phyloP scores from a whole-genome alignment of 2,888 invertebrate genomes.

The Dynastes maya region DNA sequence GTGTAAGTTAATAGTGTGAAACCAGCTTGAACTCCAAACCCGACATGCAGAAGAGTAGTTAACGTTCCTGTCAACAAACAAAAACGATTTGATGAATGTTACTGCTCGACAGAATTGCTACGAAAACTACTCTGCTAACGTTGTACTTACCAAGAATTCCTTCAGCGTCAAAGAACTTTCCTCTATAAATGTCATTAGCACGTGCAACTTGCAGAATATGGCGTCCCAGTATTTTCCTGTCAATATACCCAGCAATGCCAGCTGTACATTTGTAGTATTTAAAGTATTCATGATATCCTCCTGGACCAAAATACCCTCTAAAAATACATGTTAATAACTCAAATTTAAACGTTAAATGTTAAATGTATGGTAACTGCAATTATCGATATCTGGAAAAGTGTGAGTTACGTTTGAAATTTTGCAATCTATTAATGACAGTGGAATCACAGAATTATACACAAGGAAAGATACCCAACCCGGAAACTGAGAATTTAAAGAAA shows the following conservation, averaged over 20 bases:
- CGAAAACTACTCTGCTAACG: not conserved
- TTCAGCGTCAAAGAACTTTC: conserved; percentile 90
- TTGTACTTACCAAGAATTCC: conserved; percentile 83
- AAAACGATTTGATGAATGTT: not conserved
- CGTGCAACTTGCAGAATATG: conserved; percentile 87
- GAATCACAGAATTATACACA: no score
- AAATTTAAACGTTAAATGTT: no score
- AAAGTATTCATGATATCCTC: conserved; percentile 85
- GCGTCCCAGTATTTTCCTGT: conserved; percentile 81
- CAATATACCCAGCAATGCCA: conserved; percentile 91
- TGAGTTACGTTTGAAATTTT: no score
- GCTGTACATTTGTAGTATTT: conserved; percentile 84
- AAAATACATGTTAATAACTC: conserved; percentile 50
- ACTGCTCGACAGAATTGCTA: not conserved
- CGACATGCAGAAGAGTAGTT: conserved; percentile 83
- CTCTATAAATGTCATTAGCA: conserved; percentile 76
- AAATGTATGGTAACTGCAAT: no score
- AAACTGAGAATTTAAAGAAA: no score
- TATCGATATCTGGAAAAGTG: no score
- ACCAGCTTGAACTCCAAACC: conserved; percentile 88
- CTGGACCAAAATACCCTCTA: conserved; percentile 94
- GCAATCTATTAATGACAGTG: no score
- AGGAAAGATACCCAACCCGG: no score
- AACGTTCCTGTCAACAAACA: conserved; percentile 76
- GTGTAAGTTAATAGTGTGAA: conserved; percentile 77